Conservation (phyloP, 1,140 invertebrate species). For the Schlechtendalia chinensis region DNA sequence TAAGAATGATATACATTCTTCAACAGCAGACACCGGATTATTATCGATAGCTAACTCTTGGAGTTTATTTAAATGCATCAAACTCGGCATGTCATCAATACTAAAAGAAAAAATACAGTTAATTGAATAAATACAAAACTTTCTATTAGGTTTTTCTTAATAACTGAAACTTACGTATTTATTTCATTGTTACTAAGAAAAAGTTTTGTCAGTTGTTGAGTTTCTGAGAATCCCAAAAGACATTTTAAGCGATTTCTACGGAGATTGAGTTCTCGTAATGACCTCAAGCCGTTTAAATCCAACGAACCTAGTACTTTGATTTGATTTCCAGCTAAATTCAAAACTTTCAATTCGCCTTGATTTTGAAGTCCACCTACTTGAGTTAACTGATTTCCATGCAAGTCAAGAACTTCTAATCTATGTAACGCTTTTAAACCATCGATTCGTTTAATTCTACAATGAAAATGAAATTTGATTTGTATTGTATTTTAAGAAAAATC, state of each 20-base stretch:
- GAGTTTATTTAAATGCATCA: constrained; percentile 70
- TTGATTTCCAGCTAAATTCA: constrained; percentile 89
- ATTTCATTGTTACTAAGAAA: constrained; percentile 86
- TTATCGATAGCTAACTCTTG: constrained; percentile 82
- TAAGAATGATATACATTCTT: constrained; percentile 74
- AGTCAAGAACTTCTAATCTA: constrained; percentile 83
- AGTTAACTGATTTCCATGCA: constrained; percentile 84
- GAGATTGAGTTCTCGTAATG: constrained; percentile 81
- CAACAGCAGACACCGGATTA: constrained; percentile 74
- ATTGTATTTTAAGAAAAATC: background rate
- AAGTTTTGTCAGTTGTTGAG: constrained; percentile 76
- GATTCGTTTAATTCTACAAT: constrained; percentile 67
- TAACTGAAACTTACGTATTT: constrained; percentile 61
- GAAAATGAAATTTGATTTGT: background rate
- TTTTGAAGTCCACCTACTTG: constrained; percentile 64
- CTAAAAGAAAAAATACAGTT: constrained; percentile 57
- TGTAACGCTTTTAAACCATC: constrained; percentile 71
- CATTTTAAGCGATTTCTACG: constrained; percentile 79
- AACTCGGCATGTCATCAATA: constrained; percentile 65
- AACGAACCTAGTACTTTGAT: constrained; percentile 70
- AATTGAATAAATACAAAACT: background rate
- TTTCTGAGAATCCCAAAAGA: constrained; percentile 75
- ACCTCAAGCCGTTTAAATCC: constrained; percentile 73
- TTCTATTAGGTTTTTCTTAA: background rate
- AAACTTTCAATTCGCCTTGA: constrained; percentile 73